These are phyloP conservation scores for Stegostoma tigrinum DNA, from an alignment of 2,113 vertebrate genomes.

Conservation along the genomic window DNA sequence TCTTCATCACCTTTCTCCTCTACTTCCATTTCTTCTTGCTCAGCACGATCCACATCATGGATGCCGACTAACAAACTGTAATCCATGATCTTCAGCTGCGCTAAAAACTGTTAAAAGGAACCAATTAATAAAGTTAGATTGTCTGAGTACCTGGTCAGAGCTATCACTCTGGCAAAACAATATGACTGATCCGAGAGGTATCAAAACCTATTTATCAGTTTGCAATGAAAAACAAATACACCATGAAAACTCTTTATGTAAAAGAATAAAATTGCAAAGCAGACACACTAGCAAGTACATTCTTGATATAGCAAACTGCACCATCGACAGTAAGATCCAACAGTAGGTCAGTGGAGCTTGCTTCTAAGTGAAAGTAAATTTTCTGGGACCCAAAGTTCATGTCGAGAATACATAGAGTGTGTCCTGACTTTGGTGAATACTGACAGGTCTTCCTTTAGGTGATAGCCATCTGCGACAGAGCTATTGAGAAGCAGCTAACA, in stretches of 20 bases:
- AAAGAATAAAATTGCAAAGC: neutral
- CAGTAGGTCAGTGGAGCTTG: neutral
- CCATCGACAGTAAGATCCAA: neutral
- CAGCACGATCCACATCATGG: constrained; percentile 85
- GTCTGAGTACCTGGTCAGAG: neutral
- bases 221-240: neutral
- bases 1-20: constrained; percentile 81
- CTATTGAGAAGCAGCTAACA: neutral
- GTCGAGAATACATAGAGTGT: neutral
- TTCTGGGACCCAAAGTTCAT: neutral
- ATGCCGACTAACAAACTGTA: constrained; percentile 92
- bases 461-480: neutral
- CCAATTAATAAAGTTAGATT: neutral
- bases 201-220: neutral
- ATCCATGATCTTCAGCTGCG: constrained; percentile 96
- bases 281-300: neutral
- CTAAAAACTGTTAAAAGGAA: constrained; percentile 67
- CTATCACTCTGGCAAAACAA: neutral
- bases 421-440: neutral
- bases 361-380: neutral
- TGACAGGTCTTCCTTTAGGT: neutral
- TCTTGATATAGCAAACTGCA: neutral
- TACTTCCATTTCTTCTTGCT: constrained; percentile 93
- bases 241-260: neutral
- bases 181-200: neutral